Evolutionary conservation across 2,888 invertebrate species (phyloP), one percentile per base, ranked within the genome.

Genomic region (Neoitamus cyanurus): DNA sequence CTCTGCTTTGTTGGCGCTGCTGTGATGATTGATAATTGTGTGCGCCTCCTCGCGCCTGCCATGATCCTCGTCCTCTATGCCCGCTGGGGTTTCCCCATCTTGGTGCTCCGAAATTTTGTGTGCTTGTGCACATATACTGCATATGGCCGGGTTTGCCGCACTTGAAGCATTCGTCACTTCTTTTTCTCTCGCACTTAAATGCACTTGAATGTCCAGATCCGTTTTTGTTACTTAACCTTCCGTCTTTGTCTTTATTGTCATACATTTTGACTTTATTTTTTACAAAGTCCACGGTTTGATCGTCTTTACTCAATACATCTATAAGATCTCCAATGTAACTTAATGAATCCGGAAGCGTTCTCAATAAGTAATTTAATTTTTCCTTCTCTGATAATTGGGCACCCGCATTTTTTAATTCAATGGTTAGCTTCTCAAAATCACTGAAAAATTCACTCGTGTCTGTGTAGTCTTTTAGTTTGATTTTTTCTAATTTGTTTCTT

Each of bases 261-360:
- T 69, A 15, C 31, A 70, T n/a, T 15, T 80, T 80, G 28, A 82
- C 82, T 72, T 80, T 84, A 25, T 28, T 42, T 69, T 72, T 37
- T 5, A 46, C 20, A 36, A 25, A 84, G 5, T 85, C 84, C 3
- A 84, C 78, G 7, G 85, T 84, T 84, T 28, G 28, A 46, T 85
- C 85, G 48, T 34, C 58, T 83, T 68, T 72, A 13, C 4, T 13
- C 20, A 85, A 73, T 7, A 84, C 82, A 80, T 85, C 85, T 3
- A 85, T 75, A 31, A 85, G 82, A 42, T 84, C 84, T 28, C 84
- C 84, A 58, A 85, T 85, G 34, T 84, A 58, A 72, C 84, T 85
- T 6, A 34, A 31, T 46, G 84, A 48, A 11, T n/a, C n/a, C n/a
- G 85, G 85, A 15, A 85, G 58, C n/a, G 75, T 36, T 48, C 34